Evolutionary conservation across 1,140 invertebrate genomes (phyloP).

Genomic region (Anagrus nilaparvatae): DNA sequence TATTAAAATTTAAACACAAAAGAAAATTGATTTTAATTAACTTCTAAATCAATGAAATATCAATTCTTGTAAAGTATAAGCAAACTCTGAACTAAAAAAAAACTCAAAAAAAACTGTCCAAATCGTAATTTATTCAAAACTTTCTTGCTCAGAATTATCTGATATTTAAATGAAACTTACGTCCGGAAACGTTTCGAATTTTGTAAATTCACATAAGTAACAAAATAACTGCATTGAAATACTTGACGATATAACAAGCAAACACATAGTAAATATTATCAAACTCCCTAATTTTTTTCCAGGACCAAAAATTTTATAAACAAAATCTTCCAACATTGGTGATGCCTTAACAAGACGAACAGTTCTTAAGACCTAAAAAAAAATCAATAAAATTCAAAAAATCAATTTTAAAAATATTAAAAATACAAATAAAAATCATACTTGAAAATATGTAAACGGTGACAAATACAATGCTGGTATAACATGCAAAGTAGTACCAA

Average conservation of each 20-base stretch:
- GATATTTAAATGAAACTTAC: slow-evolving; percentile 42
- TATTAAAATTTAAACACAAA: background rate
- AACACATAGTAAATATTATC: slow-evolving; percentile 98
- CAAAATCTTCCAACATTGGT: slow-evolving; percentile 97
- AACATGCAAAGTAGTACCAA: slow-evolving; percentile 93
- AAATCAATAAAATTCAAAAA: no score
- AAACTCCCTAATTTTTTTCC: slow-evolving; percentile 97
- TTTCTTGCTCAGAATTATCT: background rate
- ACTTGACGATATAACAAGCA: slow-evolving; percentile 95
- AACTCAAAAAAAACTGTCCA: no score
- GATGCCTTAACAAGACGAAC: slow-evolving; percentile 97
- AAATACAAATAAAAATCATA: slow-evolving; percentile 27
- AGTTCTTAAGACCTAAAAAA: slow-evolving; percentile 76
- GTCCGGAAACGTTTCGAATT: slow-evolving; percentile 98
- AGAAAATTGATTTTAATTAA: slow-evolving; percentile 1
- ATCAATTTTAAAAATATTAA: background rate
- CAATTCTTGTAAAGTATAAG: no score
- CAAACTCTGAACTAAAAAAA: no score
- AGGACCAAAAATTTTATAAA: slow-evolving; percentile 99
- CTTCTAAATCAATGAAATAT: background rate
- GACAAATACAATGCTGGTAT: slow-evolving; percentile 87
- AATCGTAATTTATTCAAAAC: background rate
- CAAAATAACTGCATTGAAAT: slow-evolving; percentile 99
- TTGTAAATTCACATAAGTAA: slow-evolving; percentile 85
- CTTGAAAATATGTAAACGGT: slow-evolving; percentile 94